Base-by-base conservation (phyloP, 2,113 vertebrate species). In the Perca fluviatilis region DNA sequence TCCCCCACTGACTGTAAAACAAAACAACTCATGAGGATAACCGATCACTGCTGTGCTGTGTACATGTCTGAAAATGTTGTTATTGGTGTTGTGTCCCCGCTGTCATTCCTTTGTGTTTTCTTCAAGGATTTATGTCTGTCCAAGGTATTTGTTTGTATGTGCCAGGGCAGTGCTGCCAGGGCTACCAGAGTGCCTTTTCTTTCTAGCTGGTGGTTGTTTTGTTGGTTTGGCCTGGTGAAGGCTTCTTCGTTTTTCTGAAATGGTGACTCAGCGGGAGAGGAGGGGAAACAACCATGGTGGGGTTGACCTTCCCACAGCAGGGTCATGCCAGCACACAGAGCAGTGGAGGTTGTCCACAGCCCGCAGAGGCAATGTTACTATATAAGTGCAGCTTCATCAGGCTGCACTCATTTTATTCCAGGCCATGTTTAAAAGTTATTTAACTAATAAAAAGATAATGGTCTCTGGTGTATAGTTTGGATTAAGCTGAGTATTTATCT, bases 261-360 rank as follows among this genome's bases (percentile, higher is more conserved):
- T 46, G 21, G 77, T 88, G 79, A 88, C 78, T 88, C 84, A 85
- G 88, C n/a, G 0, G 67, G 79, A 77, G 68, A 69, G 54, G 23
- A 86, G 61, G 14, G 60, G 66, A 77, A 76, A 82, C 47, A 46
- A 74, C 21, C 19, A 7, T 43, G 43, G 65, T 57, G 80, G 80
- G 68, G 58, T 53, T 74, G 80, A 84, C 83, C 79, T 82, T 78
- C 72, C 69, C 46, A 76, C 72, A 79, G 62, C 66, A 60, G 51
- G 73, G 69, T 58, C 23, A 58, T 53, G 74, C 64, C 69, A 84
- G 46, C 79, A 68, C 47, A 51, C 60, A 63, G 74, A 36, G 47
- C 58, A 47, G 65, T 16, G 66, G 74, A 79, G 70, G 79, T 27
- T 82, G 76, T 75, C 50, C 65, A 64, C 61, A 71, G 75, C 5